A percentile compares a stretch with the other conserved stretches of the same genome.
phyloP scores from a whole-genome alignment of 2,797 vertebrate genomes.

The Neopelma chrysocephalum region DNA sequence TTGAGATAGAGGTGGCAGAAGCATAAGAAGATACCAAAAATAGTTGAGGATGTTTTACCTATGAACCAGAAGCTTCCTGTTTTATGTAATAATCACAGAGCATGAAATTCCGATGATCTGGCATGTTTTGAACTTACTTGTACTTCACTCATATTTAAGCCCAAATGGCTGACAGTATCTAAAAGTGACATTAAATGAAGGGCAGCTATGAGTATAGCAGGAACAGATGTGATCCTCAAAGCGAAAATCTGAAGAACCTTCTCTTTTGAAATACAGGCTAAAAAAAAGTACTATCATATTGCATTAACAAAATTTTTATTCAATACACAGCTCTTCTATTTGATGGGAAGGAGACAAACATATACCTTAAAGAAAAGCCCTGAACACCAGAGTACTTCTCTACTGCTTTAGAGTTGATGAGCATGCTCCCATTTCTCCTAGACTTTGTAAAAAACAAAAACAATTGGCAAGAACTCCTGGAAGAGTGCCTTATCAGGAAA shows the following conservation, averaged over 20 bases:
- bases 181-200: neutral
- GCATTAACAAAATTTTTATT: neutral
- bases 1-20: neutral
- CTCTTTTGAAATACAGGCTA: neutral
- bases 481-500: neutral
- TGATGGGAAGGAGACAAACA: neutral
- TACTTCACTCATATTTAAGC: neutral
- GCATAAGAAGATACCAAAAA: neutral
- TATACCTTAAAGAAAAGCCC: neutral
- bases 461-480: neutral
- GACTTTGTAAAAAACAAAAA: neutral
- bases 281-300: neutral
- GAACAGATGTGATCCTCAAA: neutral
- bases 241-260: neutral
- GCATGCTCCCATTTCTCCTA: neutral
- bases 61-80: neutral
- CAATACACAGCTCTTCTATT: neutral
- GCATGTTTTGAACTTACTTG: neutral
- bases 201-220: neutral
- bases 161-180: neutral
- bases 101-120: neutral
- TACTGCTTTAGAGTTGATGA: neutral
- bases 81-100: neutral
- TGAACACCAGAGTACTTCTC: neutral
- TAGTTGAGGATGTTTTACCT: neutral